A percentile compares a stretch with the other conserved stretches of the same genome.
Evolutionary conservation across 2,797 vertebrate genomes (phyloP).

Genomic region (Ambastaia sidthimunki): DNA sequence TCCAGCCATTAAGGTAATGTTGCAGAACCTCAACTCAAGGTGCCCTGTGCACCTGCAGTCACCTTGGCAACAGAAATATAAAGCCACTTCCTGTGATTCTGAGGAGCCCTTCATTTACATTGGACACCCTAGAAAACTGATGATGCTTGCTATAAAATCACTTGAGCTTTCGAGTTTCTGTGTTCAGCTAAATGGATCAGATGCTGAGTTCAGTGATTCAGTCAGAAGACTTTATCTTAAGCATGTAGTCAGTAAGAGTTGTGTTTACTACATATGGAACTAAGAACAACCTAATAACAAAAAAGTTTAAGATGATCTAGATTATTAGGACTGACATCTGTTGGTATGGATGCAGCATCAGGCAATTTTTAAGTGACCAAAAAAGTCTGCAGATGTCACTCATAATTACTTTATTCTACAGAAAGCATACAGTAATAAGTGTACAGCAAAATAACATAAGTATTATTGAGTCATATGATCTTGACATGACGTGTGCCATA

Average conservation of each 20-base stretch:
- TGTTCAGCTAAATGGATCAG: slow-evolving; percentile 17
- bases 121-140: background rate
- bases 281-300: background rate
- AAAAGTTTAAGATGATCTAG: background rate
- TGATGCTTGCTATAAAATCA: slow-evolving; percentile 12
- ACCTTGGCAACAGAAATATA: slow-evolving; percentile 42
- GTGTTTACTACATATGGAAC: background rate
- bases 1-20: slow-evolving; percentile 51
- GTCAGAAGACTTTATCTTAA: background rate
- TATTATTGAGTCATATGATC: background rate
- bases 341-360: background rate
- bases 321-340: background rate
- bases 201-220: background rate
- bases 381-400: background rate
- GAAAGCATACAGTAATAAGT: background rate
- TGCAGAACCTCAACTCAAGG: slow-evolving; percentile 39
- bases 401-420: background rate
- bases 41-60: slow-evolving; percentile 42
- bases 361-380: background rate
- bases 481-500: background rate
- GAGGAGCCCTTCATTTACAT: background rate
- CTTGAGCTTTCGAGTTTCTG: slow-evolving; percentile 1
- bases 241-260: background rate
- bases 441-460: background rate
- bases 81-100: slow-evolving; percentile 6